Evolutionary conservation across 2,113 vertebrate genomes (phyloP), one percentile per base, ranked within the genome.

Genomic region (Colaptes auratus): DNA sequence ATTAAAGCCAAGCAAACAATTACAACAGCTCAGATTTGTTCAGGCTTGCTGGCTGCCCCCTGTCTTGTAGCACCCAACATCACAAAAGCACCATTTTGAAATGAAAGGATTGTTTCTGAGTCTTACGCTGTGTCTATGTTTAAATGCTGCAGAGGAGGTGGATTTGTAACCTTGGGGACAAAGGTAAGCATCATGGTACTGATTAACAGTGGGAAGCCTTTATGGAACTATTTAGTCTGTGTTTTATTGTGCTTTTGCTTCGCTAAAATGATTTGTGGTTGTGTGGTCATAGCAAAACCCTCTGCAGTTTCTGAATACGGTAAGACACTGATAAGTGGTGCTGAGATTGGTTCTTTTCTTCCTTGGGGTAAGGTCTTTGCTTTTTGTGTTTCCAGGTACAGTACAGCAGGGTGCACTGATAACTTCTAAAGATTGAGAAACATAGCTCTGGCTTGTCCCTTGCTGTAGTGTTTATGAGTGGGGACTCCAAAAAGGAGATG

Each of bases 1-100:
- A 97, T 97, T 97, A 97, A 95, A 98, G 89, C 96, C 95, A 95
- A 97, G 96, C 89, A 67, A 60, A 90, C 95, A 96, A 95, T 98
- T 97, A 94, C 84, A 93, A 50, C 80, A 91, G 90, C 8, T 69
- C 46, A 42, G 90, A 89, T 97, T 97, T 98, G 96, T 95, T 96
- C 91, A 82, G 97, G 82, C 84, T 89, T 97, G 92, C 85, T 75
- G 86, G 73, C 89, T 95, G 86, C 74, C 64, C 75, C 61, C 82
- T 91, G 91, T 96, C 95, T 97, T 96, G 64, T 92, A 94, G 96
- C 91, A 92, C 91, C 91, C 7, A 46, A 61, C 82, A 84, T 95
- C 71, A 89, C 90, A 90, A 97, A 91, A 96, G 67, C 75, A 81
- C 79, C 36, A 31, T 64, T 61, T 60, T 93, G 92, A 97, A 97